Evolutionary conservation across 2,113 vertebrate genomes (phyloP), one percentile per base, ranked within the genome.

Genomic region (Galbula dea): DNA sequence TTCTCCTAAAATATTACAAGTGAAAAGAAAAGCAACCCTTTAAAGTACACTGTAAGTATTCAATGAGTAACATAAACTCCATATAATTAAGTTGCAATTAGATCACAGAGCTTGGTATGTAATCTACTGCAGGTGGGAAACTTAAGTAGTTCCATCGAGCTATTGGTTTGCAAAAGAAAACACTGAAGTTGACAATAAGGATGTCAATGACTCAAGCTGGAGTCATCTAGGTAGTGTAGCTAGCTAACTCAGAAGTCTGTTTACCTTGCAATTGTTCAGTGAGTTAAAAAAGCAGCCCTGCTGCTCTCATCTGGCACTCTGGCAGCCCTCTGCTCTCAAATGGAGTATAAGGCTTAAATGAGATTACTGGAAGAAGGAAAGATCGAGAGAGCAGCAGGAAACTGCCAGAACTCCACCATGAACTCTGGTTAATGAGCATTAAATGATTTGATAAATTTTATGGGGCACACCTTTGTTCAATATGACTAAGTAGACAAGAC

Each of bases 51-150:
- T 68, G 1, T 37, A 68, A 48, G 34, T 69, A 76, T 52, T 57
- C 61, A 67, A 79, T 73, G 7, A 92, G 49, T 65, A 92, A 65
- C 41, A 87, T 57, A 55, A 90, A 66, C 45, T 90, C 77, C 58
- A 58, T 75, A 46, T 87, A 94, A 94, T 94, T 81, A 89, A 68
- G 21, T 27, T 69, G 49, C 48, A 85, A 85, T 96, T 84, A 92
- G 54, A 89, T 75, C 57, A 75, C 57, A 75, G 83, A 75, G 72
- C 51, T 67, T 77, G 67, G 41, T 65, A 69, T 23, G 32, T 68
- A 86, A 92, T 74, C 39, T 95, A 48, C 43, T 67, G 48, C 39
- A 81, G 71, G 76, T 90, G 73, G 66, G 80, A 88, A 90, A 83
- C 81, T 32, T 68, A 43, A 96, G 80, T 36, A 55, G 68, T 86